Base-by-base conservation (phyloP, 2,113 vertebrate genomes). In the Gallinago paraguaiae region DNA sequence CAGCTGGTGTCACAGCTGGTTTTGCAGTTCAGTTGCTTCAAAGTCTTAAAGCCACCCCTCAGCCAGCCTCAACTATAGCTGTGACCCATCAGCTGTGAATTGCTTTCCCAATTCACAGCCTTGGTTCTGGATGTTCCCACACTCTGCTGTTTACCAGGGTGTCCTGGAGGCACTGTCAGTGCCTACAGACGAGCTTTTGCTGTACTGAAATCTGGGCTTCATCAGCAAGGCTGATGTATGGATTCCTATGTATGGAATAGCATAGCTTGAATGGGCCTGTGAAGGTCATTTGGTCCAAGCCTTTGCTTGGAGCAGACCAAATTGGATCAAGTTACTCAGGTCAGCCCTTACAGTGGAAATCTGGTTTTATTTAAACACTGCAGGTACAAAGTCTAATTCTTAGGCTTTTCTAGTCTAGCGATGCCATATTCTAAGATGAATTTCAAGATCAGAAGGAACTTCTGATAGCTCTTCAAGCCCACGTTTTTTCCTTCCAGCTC, bases 141-240 rank as follows among this genome's bases (percentile, higher is more conserved):
- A 17, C 33, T 41, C 33, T 8, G 56, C 19, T 80, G 8, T 27
- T 7, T 13, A 30, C 35, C 0, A 0, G 8, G 10, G 11, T 5
- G 14, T 33, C 16, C 15, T 16, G 41, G 60, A 22, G 63, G 46
- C 50, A 33, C 31, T 0, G 0, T 5, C 1, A 6, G 39, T 54
- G 14, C 69, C 87, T 53, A 57, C 12, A 70, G 31, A 56, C 13
- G 45, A 50, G 22, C 16, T 89, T 53, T 43, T 56, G 50, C 51
- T 37, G 4, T 81, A 25, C 46, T 69, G 50, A 77, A 72, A 35
- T 53, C 13, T 20, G 6, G 35, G 53, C 24, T 89, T 74, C 24
- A 28, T 46, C 45, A 54, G 27, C 41, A 51, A 72, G 64, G 79
- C 53, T 39, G 39, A 39, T 39, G 39, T 39, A 39, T 39, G 39